A percentile compares a stretch with the other conserved stretches of the same genome.
phyloP scores from a whole-genome alignment of 2,797 vertebrate genomes.

The Peromyscus aztecus region DNA sequence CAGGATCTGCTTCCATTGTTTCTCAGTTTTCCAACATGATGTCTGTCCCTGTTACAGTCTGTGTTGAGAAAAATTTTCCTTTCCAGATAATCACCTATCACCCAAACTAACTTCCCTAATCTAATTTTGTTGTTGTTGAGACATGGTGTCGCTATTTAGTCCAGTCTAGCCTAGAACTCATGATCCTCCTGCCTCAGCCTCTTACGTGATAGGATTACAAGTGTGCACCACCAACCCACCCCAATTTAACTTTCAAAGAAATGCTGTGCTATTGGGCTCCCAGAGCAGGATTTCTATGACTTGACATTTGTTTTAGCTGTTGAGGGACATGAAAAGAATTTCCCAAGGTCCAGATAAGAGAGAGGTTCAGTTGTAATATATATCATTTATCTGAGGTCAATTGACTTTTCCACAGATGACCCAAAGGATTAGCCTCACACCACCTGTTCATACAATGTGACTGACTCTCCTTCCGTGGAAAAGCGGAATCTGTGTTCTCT shows the following conservation, averaged over 20 bases:
- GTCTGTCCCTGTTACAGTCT: background rate
- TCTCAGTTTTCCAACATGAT: background rate
- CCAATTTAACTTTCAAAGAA: background rate
- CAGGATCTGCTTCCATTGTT: background rate
- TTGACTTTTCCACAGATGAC: slow-evolving; percentile 15
- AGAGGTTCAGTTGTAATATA: background rate
- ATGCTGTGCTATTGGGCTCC: background rate
- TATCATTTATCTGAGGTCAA: background rate
- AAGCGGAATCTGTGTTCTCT: background rate
- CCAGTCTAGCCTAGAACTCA: background rate
- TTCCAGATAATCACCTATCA: background rate
- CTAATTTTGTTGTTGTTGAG: background rate
- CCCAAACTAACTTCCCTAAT: background rate
- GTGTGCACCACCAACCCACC: background rate
- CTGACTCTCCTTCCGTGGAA: background rate
- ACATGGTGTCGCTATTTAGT: background rate
- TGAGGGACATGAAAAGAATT: slow-evolving; percentile 27
- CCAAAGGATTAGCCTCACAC: background rate
- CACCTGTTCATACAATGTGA: slow-evolving; percentile 2
- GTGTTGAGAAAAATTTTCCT: background rate
- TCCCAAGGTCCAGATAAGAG: background rate
- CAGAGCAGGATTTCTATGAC: background rate
- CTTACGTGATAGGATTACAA: background rate
- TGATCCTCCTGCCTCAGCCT: background rate
- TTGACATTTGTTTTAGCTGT: background rate